Evolutionary conservation across 2,113 vertebrate genomes (phyloP).

Genomic region (Seriola rivoliana): DNA sequence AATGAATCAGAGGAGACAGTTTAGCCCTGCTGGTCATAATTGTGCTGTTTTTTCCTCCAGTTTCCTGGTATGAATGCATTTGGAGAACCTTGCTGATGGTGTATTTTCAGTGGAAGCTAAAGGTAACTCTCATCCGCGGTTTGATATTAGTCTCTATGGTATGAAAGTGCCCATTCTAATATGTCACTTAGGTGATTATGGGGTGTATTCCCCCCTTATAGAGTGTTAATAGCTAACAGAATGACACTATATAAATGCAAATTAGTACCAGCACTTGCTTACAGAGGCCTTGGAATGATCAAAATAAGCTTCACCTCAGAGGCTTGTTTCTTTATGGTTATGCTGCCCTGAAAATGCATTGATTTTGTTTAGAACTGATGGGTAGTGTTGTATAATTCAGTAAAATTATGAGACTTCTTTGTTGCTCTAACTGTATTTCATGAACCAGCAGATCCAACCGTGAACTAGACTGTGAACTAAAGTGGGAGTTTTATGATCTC

Average conservation of each 20-base stretch:
- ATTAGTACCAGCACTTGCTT: slow-evolving; percentile 45
- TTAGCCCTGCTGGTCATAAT: neutral
- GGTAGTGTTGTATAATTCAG: slow-evolving; percentile 11
- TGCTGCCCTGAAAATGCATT: slow-evolving; percentile 35
- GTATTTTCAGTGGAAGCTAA: slow-evolving; percentile 44
- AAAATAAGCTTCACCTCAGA: slow-evolving; percentile 56
- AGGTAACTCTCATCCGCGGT: slow-evolving; percentile 44
- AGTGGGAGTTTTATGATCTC: slow-evolving; percentile 39
- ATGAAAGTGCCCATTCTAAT: slow-evolving; percentile 49
- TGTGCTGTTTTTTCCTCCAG: neutral
- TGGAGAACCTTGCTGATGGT: slow-evolving; percentile 3
- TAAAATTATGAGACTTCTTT: neutral
- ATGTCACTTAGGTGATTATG: slow-evolving; percentile 64
- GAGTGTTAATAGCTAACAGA: slow-evolving; percentile 65
- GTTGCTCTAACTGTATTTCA: slow-evolving; percentile 23
- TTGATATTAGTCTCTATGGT: slow-evolving; percentile 49
- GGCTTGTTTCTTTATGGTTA: slow-evolving; percentile 34
- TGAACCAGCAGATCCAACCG: slow-evolving; percentile 6
- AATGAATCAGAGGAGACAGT: neutral
- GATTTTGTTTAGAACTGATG: slow-evolving; percentile 27
- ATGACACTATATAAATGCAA: slow-evolving; percentile 72
- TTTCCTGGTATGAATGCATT: neutral
- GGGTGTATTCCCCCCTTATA: slow-evolving; percentile 42
- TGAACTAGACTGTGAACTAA: slow-evolving; percentile 27
- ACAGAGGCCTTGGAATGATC: slow-evolving; percentile 40